phyloP scores from a whole-genome alignment of 1,140 invertebrate genomes.

The Aporrectodea caliginosa region DNA sequence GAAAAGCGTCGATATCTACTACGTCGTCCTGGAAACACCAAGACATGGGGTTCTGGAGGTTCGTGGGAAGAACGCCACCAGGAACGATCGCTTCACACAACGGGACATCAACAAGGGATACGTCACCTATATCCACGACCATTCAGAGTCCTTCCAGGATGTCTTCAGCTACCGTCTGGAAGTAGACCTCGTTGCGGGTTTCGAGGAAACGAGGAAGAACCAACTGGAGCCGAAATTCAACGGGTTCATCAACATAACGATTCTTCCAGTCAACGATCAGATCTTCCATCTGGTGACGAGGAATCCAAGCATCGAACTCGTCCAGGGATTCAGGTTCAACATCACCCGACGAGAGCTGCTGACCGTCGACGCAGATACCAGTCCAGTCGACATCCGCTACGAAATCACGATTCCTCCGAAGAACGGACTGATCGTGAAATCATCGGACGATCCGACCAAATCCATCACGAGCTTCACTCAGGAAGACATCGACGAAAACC shows the following conservation, averaged over 20 bases:
- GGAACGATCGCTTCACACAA: constrained; percentile 42
- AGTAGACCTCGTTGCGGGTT: constrained; percentile 50
- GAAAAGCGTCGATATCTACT: constrained; percentile 36
- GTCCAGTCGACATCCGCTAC: constrained; percentile 44
- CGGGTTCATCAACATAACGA: constrained; percentile 69
- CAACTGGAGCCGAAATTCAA: constrained; percentile 60
- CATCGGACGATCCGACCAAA: constrained; percentile 17
- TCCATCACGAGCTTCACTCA: constrained; percentile 46
- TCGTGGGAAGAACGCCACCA: constrained; percentile 27
- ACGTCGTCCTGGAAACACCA: constrained; percentile 37
- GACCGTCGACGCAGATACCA: constrained; percentile 48
- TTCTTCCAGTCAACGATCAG: constrained; percentile 87
- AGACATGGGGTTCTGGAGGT: constrained; percentile 41
- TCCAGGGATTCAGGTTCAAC: constrained; percentile 21
- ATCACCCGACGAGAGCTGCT: constrained; percentile 43
- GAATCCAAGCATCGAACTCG: not conserved
- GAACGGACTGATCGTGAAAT: constrained; percentile 43
- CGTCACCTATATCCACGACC: constrained; percentile 59
- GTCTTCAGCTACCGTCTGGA: constrained; percentile 43
- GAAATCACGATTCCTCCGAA: constrained; percentile 42
- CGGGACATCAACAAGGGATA: constrained; percentile 45
- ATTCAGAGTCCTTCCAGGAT: constrained; percentile 52
- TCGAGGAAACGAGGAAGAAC: constrained; percentile 50
- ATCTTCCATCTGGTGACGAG: constrained; percentile 73
- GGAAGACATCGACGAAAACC: constrained; percentile 43